Evolutionary conservation across 2,888 invertebrate species (phyloP), one percentile per base, ranked within the genome.

Genomic region (Clistopyga incitator): DNA sequence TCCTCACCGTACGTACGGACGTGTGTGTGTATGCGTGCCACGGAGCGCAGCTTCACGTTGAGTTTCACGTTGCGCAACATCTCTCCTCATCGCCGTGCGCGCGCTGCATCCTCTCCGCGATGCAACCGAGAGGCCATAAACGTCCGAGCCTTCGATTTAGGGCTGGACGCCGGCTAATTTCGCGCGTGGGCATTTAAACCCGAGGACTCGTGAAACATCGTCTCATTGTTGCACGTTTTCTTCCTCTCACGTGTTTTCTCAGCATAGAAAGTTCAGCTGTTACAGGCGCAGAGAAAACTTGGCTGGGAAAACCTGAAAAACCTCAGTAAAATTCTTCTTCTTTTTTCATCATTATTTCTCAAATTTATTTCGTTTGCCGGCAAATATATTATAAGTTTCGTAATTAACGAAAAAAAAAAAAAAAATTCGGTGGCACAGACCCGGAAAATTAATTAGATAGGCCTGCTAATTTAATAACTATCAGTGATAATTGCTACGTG

Each of bases 91-190:
- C 50, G 34, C 42, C 68, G 64, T 42, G 25, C 56, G 54, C 47
- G 67, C 56, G 45, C 78, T 45, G 50, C 70, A 72, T 52, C 59
- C 78, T 72, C 71, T 72, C 47, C 59, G 56, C 38, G 74, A 77
- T 59, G 59, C 77, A 82, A 74, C 72, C 61, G 74, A 80, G 78
- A 85, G 70, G 76, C 84, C 76, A 83, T 86, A 81, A 81, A 81
- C 54, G 84, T 85, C 83, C 38, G 65, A 67, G 45, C 64, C 77
- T 83, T 83, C 74, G 79, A 86, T 85, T 86, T 82, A 82, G 83
- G 83, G 34, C 84, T 82, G 78, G 75, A 82, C 78, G 83, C 68
- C 78, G 68, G 75, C 79, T 83, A 85, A 80, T 85, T 85, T 77
- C 68, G 80, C 80, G 83, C 83, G 80, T 80, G 80, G 80, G 83